Evolutionary conservation across 2,888 invertebrate genomes (phyloP).

Genomic region (Oithona nana): DNA sequence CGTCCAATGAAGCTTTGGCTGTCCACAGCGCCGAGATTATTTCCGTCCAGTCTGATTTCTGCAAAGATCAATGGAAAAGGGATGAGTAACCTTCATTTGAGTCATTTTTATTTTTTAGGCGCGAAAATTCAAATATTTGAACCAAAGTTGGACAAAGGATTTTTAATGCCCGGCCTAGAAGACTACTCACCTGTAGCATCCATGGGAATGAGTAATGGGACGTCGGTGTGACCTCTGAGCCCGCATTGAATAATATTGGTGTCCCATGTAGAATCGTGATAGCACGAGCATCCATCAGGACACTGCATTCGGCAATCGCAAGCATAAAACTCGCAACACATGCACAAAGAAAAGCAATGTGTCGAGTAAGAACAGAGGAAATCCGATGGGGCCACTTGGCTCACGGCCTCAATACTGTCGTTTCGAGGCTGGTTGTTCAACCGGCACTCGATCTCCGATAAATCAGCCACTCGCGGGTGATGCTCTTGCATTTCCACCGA

Average conservation of each 20-base stretch:
- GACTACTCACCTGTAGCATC: too few relatives aligned
- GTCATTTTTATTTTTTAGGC: too few relatives aligned
- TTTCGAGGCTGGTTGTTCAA: slow-evolving; percentile 52
- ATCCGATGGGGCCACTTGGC: slow-evolving; percentile 23
- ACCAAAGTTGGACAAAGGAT: too few relatives aligned
- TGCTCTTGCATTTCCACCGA: slow-evolving; percentile 39
- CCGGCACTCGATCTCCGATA: slow-evolving; percentile 54
- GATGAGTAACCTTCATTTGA: too few relatives aligned
- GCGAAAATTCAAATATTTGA: too few relatives aligned
- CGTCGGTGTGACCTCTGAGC: slow-evolving; percentile 33
- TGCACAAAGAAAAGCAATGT: slow-evolving; percentile 65
- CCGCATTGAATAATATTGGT: slow-evolving; percentile 69
- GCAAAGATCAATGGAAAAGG: too few relatives aligned
- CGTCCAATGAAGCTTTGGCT: slow-evolving; percentile 70
- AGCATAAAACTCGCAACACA: slow-evolving; percentile 74
- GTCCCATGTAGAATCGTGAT: slow-evolving; percentile 60
- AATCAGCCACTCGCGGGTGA: slow-evolving; percentile 57
- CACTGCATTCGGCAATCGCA: slow-evolving; percentile 83
- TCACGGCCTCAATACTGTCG: slow-evolving; percentile 11
- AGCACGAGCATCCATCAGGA: slow-evolving; percentile 60
- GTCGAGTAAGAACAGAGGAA: slow-evolving; percentile 61
- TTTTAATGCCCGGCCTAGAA: too few relatives aligned
- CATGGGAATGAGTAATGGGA: slow-evolving; percentile 65
- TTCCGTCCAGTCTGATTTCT: slow-evolving; percentile 66
- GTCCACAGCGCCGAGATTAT: slow-evolving; percentile 50